These are phyloP conservation scores for Nanorana parkeri DNA, from an alignment of 2,113 vertebrate species.

Conservation along the genomic window DNA sequence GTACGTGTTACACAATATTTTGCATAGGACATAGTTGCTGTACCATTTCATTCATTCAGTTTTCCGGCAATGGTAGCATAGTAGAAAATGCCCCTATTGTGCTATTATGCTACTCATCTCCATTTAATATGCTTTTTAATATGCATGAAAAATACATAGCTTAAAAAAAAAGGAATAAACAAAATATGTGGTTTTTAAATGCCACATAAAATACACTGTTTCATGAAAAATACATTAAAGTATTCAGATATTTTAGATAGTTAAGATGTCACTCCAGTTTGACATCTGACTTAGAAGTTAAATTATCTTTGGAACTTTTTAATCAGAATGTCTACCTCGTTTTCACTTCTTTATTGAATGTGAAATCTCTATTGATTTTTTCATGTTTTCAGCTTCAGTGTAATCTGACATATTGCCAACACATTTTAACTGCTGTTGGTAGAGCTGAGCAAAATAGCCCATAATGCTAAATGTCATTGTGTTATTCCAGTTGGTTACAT, in stretches of 20 bases:
- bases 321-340: conserved; percentile 43
- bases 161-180: too few relatives aligned
- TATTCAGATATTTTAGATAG: conserved; percentile 6
- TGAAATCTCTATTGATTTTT: conserved; percentile 53
- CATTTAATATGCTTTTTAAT: too few relatives aligned
- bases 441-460: neutral
- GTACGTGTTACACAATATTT: too few relatives aligned
- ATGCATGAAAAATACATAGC: too few relatives aligned
- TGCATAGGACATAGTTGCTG: too few relatives aligned
- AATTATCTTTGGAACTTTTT: conserved; percentile 49
- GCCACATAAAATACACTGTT: too few relatives aligned
- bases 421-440: neutral
- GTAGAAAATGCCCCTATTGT: too few relatives aligned
- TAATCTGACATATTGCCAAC: conserved; percentile 28
- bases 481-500: neutral
- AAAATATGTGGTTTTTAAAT: too few relatives aligned
- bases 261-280: conserved; percentile 17
- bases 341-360: conserved; percentile 45
- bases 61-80: too few relatives aligned
- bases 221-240: conserved; percentile 7
- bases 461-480: neutral
- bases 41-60: too few relatives aligned
- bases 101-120: too few relatives aligned
- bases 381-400: conserved; percentile 19
- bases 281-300: conserved; percentile 44